Conservation (phyloP, 53 echinoderm and acorn worm genomes). For the Stichopus horrens region DNA sequence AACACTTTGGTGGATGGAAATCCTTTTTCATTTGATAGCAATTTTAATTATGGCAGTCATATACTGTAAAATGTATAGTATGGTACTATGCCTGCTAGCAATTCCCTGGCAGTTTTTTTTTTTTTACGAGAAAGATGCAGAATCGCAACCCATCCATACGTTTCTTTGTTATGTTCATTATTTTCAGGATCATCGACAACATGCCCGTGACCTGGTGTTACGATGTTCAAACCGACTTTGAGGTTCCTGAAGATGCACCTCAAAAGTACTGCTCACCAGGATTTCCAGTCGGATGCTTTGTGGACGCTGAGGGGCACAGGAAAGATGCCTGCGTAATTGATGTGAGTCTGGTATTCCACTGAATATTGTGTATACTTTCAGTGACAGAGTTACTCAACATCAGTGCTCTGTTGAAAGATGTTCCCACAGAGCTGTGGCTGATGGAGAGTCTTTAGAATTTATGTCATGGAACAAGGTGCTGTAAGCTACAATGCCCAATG, state of each 20-base stretch:
- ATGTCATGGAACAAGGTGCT: too few species aligned
- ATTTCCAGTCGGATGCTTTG: slow-evolving; percentile 94
- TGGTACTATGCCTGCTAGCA: not conserved
- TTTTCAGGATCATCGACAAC: slow-evolving; percentile 94
- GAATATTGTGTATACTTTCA: too few species aligned
- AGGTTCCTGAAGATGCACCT: slow-evolving; percentile 24
- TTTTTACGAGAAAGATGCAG: not conserved
- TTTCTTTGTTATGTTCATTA: not conserved
- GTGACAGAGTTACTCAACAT: too few species aligned
- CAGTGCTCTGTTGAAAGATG: too few species aligned
- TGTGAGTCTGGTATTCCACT: slow-evolving; percentile 53
- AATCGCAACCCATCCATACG: not conserved
- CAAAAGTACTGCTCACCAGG: slow-evolving; percentile 92
- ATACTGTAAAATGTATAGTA: too few species aligned
- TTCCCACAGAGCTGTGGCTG: too few species aligned
- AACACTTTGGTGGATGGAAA: too few species aligned
- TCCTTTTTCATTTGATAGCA: too few species aligned
- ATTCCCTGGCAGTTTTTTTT: not conserved
- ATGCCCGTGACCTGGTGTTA: slow-evolving; percentile 99
- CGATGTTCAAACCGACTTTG: slow-evolving; percentile 63
- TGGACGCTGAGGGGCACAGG: slow-evolving; percentile 68
- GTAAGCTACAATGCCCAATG: too few species aligned
- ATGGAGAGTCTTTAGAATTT: too few species aligned
- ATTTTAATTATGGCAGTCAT: too few species aligned
- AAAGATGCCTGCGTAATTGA: slow-evolving; percentile 99